Evolutionary conservation across 1,140 invertebrate genomes (phyloP).

Genomic region (Polyergus mexicanus): DNA sequence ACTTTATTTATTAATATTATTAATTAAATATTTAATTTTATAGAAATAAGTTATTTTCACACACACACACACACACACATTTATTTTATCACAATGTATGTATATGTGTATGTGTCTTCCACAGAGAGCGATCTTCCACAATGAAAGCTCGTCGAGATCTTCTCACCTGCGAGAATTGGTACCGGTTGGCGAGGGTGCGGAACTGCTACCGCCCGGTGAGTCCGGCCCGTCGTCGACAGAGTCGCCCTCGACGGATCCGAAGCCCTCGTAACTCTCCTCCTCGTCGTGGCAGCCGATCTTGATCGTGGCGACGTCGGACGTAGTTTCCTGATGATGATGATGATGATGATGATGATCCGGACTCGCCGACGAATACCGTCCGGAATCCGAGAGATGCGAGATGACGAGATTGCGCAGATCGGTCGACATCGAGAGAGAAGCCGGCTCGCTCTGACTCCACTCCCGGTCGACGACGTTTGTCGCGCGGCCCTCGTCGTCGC

Average conservation of each 20-base stretch:
- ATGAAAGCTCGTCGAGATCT: neutral
- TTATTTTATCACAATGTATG: neutral
- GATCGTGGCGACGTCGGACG: conserved; percentile 30
- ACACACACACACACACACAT: neutral
- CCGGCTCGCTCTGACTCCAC: conserved; percentile 79
- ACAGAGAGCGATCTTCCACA: neutral
- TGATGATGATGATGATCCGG: conserved; percentile 56
- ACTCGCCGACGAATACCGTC: conserved; percentile 70
- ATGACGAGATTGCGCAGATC: conserved; percentile 75
- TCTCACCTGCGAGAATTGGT: conserved; percentile 77
- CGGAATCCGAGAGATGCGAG: conserved; percentile 71
- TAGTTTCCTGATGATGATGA: neutral
- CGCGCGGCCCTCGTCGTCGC: conserved; percentile 60
- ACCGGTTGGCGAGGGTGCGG: conserved; percentile 83
- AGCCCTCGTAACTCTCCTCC: conserved; percentile 84
- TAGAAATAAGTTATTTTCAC: neutral
- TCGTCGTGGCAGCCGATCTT: conserved; percentile 71
- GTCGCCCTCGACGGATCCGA: conserved; percentile 81
- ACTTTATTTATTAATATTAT: neutral
- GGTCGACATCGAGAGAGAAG: conserved; percentile 77
- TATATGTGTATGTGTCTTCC: neutral
- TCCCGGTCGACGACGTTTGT: conserved; percentile 49
- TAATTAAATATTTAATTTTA: neutral
- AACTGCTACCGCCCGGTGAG: conserved; percentile 82
- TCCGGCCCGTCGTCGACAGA: conserved; percentile 77